Evolutionary conservation across 2,797 vertebrate genomes (phyloP), one percentile per base, ranked within the genome.

Genomic region (Gobio occitaniae): DNA sequence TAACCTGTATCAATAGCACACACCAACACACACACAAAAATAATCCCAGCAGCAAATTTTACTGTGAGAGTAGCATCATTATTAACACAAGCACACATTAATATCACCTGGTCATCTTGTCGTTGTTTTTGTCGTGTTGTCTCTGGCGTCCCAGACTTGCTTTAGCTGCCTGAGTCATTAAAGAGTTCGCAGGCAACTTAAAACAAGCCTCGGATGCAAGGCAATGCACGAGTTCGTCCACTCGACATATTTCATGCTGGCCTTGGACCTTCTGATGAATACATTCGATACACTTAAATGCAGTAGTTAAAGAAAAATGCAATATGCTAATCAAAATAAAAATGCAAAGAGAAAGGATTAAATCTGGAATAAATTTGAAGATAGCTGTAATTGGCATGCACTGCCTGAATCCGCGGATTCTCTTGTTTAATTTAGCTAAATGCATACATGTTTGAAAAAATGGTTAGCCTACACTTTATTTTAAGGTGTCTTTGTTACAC

Each of bases 111-210:
- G 17, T 29, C 38, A 47, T 59, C 68, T 50, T 16, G 32, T 32
- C 9, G 12, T 12, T n/a, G 44, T 68, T 68, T 68, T 63, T 47
- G 88, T 61, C 8, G 87, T 75, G 77, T 72, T 82, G 85, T 89
- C 88, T 13, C 91, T 86, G 77, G 91, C 94, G 93, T 96, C 94
- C 96, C 94, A 97, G 97, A 96, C 97, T 98, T 98, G 97, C 97
- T 98, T 98, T 97, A 97, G 97, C 96, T 97, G 97, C 97, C 97
- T 98, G 97, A 95, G 96, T 95, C 89, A 92, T 94, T 87, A 70
- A 82, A 94, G 36, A 90, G 92, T 93, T 92, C 96, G 82, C 97
- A 97, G 97, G 96, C 97, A 97, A 97, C 97, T 93, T 96, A 98
- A 97, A 98, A 97, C 97, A 97, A 97, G 97, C 97, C 97, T 90